Base-by-base conservation (phyloP, 2,113 vertebrate genomes). In the Orientallactaga bullata region DNA sequence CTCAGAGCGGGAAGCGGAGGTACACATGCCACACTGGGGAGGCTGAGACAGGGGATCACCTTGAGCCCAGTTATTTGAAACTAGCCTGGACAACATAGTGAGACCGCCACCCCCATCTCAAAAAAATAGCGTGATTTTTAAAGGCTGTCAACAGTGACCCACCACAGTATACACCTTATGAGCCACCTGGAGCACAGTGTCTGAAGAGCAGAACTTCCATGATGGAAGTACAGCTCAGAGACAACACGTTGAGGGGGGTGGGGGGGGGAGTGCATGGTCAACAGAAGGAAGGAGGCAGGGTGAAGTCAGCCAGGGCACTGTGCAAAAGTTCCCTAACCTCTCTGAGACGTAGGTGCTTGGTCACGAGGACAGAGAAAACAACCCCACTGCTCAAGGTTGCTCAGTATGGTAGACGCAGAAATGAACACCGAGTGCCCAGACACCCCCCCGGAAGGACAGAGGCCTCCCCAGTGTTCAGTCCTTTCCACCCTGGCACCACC, bases 401-500 rank as follows among this genome's bases (percentile, higher is more conserved):
- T 79, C 11, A n/a, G n/a, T 90, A 69, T 73, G 74, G 35, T 71
- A 66, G 39, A 83, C 23, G 61, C 32, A 79, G 1, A 30, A 32
- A 60, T 68, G 30, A 89, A 60, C 32, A 74, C 1, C 76, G 32
- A 24, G 10, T 37, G 39, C 58, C 61, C 61, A 78, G 39, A 84
- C 24, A 37, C 3, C 18, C 66, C 66, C 68, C 82, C 88, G 85
- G 65, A 35, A 82, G 80, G 71, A 69, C 15, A 88, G 86, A 60
- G 13, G 73, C 73, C 42, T 69, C 20, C 39, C 37, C 51, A 9
- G 1, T 7, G 4, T 20, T 55, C 51, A 71, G 58, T 65, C 60
- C 79, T 63, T 85, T 82, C 51, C 30, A 90, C 35, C 20, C 86
- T 86, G 82, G 42, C 55, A 90, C 42, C 20, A 32, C 28, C 88